Conservation (phyloP, 2,797 vertebrate genomes). For the Mus caroli region DNA sequence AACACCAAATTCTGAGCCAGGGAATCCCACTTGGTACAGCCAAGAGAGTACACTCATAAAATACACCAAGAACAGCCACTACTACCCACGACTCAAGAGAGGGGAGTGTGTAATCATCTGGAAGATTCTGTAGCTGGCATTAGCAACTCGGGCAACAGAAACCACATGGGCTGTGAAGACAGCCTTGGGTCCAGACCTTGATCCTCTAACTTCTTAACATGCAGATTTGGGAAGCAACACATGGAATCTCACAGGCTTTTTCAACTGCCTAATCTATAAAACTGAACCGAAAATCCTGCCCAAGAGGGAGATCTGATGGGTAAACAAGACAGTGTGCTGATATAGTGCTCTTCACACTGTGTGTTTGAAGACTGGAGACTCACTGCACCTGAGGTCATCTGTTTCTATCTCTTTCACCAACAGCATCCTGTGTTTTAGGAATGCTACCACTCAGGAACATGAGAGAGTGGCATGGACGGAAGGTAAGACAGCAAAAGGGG, state of each 20-base stretch:
- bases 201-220: not conserved
- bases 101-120: accelerated
- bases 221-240: not conserved
- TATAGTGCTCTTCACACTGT: not conserved
- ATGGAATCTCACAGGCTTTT: not conserved
- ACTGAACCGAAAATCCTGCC: not conserved
- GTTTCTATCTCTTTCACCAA: not conserved
- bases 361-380: not conserved
- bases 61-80: not conserved
- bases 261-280: not conserved
- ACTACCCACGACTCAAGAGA: not conserved
- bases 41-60: not conserved
- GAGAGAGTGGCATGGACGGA: not conserved
- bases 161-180: not conserved
- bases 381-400: not conserved
- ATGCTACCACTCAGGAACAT: not conserved
- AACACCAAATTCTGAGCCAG: not conserved
- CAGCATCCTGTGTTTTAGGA: not conserved
- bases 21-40: not conserved
- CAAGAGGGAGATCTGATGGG: not conserved
- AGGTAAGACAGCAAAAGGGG: not conserved
- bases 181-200: not conserved
- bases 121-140: not conserved
- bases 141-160: not conserved
- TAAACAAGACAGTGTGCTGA: not conserved